Conservation (phyloP, 2,797 vertebrate species). For the Macropus fuliginosus region DNA sequence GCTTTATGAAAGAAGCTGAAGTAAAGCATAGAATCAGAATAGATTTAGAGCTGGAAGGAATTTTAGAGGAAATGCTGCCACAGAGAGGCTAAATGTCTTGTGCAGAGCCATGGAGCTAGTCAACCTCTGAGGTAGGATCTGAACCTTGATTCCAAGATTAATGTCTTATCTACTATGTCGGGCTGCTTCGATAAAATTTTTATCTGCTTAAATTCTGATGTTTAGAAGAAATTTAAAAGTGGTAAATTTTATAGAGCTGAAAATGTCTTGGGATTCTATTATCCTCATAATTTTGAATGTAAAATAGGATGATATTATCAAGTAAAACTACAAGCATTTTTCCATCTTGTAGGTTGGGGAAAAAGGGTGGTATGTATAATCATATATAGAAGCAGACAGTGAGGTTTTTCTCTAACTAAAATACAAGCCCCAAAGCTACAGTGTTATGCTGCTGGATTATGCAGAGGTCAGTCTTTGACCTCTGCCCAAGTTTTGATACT, state of each 20-base stretch:
- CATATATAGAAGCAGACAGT: too few species aligned
- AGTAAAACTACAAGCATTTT: background rate
- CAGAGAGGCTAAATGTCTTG: background rate
- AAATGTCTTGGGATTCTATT: background rate
- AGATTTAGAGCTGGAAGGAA: background rate
- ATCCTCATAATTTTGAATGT: background rate
- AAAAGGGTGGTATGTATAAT: too few species aligned
- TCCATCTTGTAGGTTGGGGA: background rate
- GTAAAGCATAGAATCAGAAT: background rate
- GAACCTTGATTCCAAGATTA: background rate
- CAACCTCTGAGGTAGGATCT: background rate
- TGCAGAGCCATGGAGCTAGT: background rate
- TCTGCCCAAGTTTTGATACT: too few species aligned
- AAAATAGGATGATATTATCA: background rate
- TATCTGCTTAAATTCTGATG: background rate
- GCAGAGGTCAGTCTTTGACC: too few species aligned
- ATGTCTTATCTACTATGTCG: too few species aligned
- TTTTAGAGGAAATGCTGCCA: background rate
- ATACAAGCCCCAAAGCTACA: too few species aligned
- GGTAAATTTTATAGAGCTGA: background rate
- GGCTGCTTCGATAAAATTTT: background rate
- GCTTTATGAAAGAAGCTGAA: background rate
- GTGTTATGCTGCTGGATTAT: too few species aligned
- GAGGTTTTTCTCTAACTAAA: too few species aligned
- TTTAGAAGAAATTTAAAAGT: background rate